Conservation (phyloP, 2,888 invertebrate species). For the Lissonota sp. region DNA sequence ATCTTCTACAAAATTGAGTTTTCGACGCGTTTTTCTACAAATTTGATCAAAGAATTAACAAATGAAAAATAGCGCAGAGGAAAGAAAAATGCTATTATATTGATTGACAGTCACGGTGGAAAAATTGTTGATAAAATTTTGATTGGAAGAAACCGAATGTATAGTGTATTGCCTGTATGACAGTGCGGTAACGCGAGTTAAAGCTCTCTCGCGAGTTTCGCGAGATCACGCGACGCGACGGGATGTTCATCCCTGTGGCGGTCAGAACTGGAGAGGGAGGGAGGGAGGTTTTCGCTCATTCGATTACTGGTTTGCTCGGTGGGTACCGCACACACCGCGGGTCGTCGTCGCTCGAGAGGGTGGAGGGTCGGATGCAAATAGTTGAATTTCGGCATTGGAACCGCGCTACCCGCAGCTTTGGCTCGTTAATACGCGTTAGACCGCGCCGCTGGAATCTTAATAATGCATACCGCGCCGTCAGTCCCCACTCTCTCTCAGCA, state of each 20-base stretch:
- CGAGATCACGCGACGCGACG: too few relatives aligned
- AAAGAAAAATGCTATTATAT: too few relatives aligned
- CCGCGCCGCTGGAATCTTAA: constrained; percentile 56
- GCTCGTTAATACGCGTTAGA: constrained; percentile 49
- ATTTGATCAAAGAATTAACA: too few relatives aligned
- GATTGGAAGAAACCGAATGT: too few relatives aligned
- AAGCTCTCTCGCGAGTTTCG: too few relatives aligned
- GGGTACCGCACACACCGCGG: constrained; percentile 42
- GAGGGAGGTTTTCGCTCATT: constrained; percentile 40
- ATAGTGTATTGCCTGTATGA: too few relatives aligned
- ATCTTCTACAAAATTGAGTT: too few relatives aligned
- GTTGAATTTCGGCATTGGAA: constrained; percentile 56
- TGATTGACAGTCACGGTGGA: too few relatives aligned
- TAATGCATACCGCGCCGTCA: constrained; percentile 50
- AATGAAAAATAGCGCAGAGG: too few relatives aligned
- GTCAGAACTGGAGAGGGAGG: constrained; percentile 32
- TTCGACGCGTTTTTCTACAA: too few relatives aligned
- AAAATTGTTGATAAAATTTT: too few relatives aligned
- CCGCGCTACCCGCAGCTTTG: constrained; percentile 44
- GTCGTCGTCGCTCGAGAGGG: constrained; percentile 20
- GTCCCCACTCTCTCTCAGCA: background rate
- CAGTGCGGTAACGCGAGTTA: background rate
- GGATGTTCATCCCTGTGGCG: constrained; percentile 43
- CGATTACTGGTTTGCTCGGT: constrained; percentile 59
- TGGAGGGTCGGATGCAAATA: constrained; percentile 29